A percentile compares a stretch with the other conserved stretches of the same genome.
phyloP scores from a whole-genome alignment of 2,113 vertebrate genomes.

The Mustelus asterias region DNA sequence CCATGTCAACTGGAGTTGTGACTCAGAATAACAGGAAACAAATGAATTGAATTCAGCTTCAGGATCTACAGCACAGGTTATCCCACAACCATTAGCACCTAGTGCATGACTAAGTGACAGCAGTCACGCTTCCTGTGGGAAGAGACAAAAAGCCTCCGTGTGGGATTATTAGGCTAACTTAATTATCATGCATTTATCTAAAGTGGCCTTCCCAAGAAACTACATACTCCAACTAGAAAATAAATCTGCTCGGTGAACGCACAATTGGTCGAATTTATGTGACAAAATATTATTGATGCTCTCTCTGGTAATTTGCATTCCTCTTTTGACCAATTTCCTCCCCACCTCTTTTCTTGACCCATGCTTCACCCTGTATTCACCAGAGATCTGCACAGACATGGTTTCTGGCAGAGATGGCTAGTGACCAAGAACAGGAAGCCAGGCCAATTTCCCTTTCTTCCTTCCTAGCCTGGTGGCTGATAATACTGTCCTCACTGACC shows the following conservation, averaged over 20 bases:
- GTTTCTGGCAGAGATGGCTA: neutral
- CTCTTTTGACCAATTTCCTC: constrained; percentile 7
- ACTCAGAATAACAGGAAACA: neutral
- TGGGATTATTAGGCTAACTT: neutral
- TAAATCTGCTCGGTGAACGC: neutral
- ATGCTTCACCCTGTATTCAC: neutral
- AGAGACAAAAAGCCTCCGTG: neutral
- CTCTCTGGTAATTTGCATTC: neutral
- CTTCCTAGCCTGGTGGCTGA: neutral
- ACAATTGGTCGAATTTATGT: neutral
- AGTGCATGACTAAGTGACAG: neutral
- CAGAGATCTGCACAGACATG: neutral
- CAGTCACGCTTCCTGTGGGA: neutral
- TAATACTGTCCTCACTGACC: neutral
- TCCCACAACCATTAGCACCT: neutral
- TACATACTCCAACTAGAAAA: neutral
- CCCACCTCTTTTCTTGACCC: neutral
- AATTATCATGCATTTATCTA: neutral
- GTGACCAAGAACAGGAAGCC: neutral
- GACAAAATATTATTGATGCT: neutral
- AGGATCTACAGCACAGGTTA: neutral
- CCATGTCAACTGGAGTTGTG: neutral
- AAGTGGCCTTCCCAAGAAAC: neutral
- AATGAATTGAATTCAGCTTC: neutral
- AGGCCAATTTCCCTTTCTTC: neutral